Evolutionary conservation across 2,888 invertebrate genomes (phyloP).

Genomic region (Aporophyla lueneburgensis): DNA sequence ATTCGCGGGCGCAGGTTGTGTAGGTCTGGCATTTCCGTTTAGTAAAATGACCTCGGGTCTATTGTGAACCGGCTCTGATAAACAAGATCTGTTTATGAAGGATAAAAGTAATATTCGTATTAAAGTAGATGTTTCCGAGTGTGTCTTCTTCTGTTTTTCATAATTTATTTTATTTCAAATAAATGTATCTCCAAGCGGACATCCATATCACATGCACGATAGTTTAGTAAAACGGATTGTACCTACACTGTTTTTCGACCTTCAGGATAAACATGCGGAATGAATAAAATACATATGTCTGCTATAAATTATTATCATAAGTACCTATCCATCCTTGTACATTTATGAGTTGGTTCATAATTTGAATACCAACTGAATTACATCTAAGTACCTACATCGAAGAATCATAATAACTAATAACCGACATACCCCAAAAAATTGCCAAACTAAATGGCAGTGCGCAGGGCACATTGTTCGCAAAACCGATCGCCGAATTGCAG

Average conservation of each 20-base stretch:
- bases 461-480: no score
- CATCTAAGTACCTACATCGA: neutral
- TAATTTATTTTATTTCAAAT: neutral
- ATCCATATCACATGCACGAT: slow-evolving; percentile 38
- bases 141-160: neutral
- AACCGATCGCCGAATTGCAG: no score
- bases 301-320: slow-evolving; percentile 39
- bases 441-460: no score
- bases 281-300: slow-evolving; percentile 37
- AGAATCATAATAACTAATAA: no score
- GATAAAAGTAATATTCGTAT: slow-evolving; percentile 47
- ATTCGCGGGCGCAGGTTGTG: slow-evolving; percentile 72
- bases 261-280: slow-evolving; percentile 37
- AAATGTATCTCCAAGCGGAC: slow-evolving; percentile 23
- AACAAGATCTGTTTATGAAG: slow-evolving; percentile 34
- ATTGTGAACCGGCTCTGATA: slow-evolving; percentile 48
- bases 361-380: neutral
- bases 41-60: slow-evolving; percentile 57
- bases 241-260: slow-evolving; percentile 48
- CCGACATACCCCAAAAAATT: no score
- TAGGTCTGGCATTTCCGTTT: slow-evolving; percentile 78
- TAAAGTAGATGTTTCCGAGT: neutral
- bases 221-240: slow-evolving; percentile 44
- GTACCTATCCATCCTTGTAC: slow-evolving; percentile 20
- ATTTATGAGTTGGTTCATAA: slow-evolving; percentile 3